These are phyloP conservation scores for Galerucella pusilla DNA, from an alignment of 2,888 invertebrate species.

Conservation along the genomic window DNA sequence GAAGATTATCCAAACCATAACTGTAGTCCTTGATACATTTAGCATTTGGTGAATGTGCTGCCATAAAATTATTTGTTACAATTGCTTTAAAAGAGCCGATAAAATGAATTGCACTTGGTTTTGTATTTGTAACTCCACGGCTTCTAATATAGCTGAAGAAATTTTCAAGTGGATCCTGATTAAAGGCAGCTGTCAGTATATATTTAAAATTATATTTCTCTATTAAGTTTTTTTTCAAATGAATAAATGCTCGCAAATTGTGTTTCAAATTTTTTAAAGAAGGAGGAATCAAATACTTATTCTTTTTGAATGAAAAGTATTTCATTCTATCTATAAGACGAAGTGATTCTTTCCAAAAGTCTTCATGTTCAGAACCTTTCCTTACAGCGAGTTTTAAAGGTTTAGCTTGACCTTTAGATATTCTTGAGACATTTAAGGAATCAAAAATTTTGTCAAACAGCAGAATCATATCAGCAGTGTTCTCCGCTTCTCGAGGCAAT, in stretches of 20 bases:
- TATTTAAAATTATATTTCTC: not conserved
- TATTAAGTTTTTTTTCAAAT: too few relatives aligned
- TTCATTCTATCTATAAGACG: too few relatives aligned
- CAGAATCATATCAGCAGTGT: not conserved
- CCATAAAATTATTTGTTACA: not conserved
- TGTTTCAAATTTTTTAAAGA: too few relatives aligned
- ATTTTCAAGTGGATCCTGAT: conserved; percentile 1
- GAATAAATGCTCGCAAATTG: too few relatives aligned
- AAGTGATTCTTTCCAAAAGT: not conserved
- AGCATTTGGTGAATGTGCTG: not conserved
- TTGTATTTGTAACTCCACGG: not conserved
- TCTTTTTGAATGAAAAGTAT: too few relatives aligned
- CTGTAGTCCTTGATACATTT: not conserved
- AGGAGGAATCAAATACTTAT: too few relatives aligned
- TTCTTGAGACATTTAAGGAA: not conserved
- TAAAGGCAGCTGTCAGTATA: not conserved
- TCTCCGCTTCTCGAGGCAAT: not conserved
- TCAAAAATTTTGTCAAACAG: not conserved
- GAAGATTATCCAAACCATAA: not conserved
- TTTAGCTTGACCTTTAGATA: not conserved
- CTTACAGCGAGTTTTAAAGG: not conserved
- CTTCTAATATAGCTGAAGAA: not conserved
- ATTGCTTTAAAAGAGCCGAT: not conserved
- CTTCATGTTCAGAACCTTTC: not conserved
- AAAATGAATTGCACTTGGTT: not conserved